Evolutionary conservation across 2,113 vertebrate genomes (phyloP).

Genomic region (Fregetta grallaria): DNA sequence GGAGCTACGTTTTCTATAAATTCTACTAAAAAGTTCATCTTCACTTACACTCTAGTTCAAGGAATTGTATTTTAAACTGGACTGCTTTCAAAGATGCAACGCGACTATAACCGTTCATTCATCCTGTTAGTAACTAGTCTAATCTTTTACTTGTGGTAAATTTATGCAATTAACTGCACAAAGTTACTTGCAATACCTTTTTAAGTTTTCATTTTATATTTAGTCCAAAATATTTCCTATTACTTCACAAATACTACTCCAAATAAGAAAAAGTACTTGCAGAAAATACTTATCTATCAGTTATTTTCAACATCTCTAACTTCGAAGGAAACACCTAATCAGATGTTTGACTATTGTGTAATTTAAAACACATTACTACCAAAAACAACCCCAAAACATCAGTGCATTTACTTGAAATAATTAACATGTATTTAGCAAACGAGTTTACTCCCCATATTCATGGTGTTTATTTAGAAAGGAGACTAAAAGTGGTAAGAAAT

Average conservation of each 20-base stretch:
- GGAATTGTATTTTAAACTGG: not conserved
- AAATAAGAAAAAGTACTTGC: slow-evolving; percentile 23
- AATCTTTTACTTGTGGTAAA: not conserved
- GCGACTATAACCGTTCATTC: not conserved
- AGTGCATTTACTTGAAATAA: slow-evolving; percentile 29
- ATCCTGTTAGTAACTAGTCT: slow-evolving; percentile 32
- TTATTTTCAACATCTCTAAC: not conserved
- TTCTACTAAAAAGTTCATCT: slow-evolving; percentile 17
- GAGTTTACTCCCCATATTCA: not conserved
- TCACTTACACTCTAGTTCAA: not conserved
- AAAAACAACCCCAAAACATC: not conserved
- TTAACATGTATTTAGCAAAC: not conserved
- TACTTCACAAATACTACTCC: slow-evolving; percentile 42
- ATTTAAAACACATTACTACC: not conserved
- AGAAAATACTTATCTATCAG: not conserved
- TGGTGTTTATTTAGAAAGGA: not conserved
- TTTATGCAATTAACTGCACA: not conserved
- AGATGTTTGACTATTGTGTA: not conserved
- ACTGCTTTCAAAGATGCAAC: slow-evolving; percentile 1
- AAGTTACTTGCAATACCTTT: not conserved
- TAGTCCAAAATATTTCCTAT: slow-evolving; percentile 22
- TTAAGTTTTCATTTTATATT: not conserved
- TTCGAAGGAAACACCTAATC: slow-evolving; percentile 19
- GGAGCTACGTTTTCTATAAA: not conserved
- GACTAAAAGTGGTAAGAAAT: not conserved